Base-by-base conservation (phyloP, 1,140 invertebrate species). In the Coelopa frigida region DNA sequence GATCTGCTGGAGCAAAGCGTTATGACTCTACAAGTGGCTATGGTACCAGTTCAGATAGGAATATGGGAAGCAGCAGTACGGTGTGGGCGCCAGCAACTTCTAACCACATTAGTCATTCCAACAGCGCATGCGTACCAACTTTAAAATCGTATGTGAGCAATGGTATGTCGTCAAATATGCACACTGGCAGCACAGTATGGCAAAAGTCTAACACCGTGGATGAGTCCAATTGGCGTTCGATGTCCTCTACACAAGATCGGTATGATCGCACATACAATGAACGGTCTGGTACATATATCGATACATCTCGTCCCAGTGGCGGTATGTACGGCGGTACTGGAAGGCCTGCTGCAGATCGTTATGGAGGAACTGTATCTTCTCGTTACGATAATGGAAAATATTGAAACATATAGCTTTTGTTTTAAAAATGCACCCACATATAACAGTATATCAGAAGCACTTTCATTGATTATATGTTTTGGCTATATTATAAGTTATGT, bases 261-360 rank as follows among this genome's bases (percentile, higher is more conserved):
- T 69, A 65, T 23, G 66, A 69, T 49, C 60, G 66, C 22, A 57
- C 54, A 10, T 69, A 66, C 36, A 69, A 64, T 48, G 66, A 69
- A 45, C 61, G 66, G 11, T 58, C 60, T 3, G 18, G 39, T 26
- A 52, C 8, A 10, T 29, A 29, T 29, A n/a, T n/a, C n/a, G n/a
- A n/a, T n/a, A n/a, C n/a, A n/a, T n/a, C n/a, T n/a, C n/a, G n/a
- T n/a, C n/a, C 27, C 27, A 23, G 57, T 29, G 59, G 62, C 31
- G 61, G 61, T 33, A 59, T 64, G 55, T 64, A 64, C 12, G 58
- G 58, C 1, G 55, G 58, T 37, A 57, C 56, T 33, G 57, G 62
- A 3, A 61, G 62, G 0, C 56, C 58, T 1, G 23, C 51, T 8
- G 60, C 60, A 43, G 61, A 64, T 48, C 61, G 61, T 17, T 64